These are phyloP conservation scores for Protophormia terraenovae DNA, from an alignment of 2,888 invertebrate species.

Conservation along the genomic window DNA sequence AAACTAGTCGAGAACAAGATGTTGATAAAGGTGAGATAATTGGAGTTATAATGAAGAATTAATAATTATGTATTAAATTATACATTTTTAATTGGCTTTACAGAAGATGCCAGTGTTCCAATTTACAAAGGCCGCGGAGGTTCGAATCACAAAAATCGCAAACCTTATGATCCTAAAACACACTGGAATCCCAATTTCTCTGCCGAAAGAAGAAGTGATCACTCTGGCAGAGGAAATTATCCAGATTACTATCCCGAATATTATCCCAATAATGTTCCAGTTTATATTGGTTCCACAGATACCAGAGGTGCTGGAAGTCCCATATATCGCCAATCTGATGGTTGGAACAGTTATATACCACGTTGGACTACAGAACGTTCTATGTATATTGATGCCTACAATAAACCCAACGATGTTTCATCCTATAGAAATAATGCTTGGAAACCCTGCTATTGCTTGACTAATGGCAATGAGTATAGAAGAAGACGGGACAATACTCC, in stretches of 20 bases:
- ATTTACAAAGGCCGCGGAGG: conserved; percentile 78
- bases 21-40: conserved; percentile 75
- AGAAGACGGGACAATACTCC: conserved; percentile 74
- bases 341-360: conserved; percentile 80
- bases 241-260: conserved; percentile 74
- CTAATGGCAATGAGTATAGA: conserved; percentile 73
- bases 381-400: conserved; percentile 74
- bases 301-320: conserved; percentile 71
- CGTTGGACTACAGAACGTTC: conserved; percentile 80
- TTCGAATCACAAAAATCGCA: conserved; percentile 73
- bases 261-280: conserved; percentile 75
- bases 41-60: not conserved
- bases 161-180: conserved; percentile 76
- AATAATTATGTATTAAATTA: no score
- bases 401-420: conserved; percentile 71
- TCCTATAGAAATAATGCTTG: conserved; percentile 78
- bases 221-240: conserved; percentile 54
- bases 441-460: conserved; percentile 79
- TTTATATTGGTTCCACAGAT: conserved; percentile 73
- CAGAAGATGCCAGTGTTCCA: conserved; percentile 81
- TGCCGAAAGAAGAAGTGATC: conserved; percentile 73
- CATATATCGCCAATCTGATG: conserved; percentile 75
- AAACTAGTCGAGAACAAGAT: conserved; percentile 77
- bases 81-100: no score
- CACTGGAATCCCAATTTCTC: conserved; percentile 79